These are phyloP conservation scores for Protaetia brevitarsis DNA, from an alignment of 1,140 invertebrate genomes.

Conservation along the genomic window DNA sequence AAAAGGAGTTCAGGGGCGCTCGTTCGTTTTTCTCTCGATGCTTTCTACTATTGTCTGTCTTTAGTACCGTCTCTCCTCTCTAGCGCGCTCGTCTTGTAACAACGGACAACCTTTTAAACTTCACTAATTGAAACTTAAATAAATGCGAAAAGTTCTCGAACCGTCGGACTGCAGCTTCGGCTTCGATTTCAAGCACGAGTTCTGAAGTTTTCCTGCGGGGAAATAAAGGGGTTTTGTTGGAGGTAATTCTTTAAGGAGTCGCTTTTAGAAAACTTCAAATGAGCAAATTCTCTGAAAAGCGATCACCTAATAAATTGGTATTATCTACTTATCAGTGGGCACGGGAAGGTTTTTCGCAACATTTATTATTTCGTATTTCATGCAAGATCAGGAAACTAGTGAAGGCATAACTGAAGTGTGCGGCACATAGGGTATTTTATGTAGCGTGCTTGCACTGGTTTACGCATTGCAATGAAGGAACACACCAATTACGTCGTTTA, in stretches of 20 bases:
- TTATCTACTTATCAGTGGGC: background rate
- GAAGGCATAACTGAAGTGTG: background rate
- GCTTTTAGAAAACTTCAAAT: background rate
- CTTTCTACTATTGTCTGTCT: background rate
- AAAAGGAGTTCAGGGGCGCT: background rate
- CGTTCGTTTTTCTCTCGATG: background rate
- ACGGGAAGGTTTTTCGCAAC: background rate
- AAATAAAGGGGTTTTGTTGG: background rate
- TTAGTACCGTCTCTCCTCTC: background rate
- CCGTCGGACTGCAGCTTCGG: background rate
- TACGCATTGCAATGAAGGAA: background rate
- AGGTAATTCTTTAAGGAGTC: background rate
- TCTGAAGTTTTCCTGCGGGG: background rate
- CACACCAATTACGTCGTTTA: background rate
- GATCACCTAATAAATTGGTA: background rate
- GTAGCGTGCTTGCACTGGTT: background rate
- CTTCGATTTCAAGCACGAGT: background rate
- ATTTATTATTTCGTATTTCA: no score
- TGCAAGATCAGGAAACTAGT: background rate
- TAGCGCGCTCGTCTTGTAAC: background rate
- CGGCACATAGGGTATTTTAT: background rate
- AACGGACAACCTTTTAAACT: constrained; percentile 9
- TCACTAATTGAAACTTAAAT: constrained; percentile 17
- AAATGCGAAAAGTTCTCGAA: constrained; percentile 14
- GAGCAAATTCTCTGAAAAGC: background rate